These are phyloP conservation scores for Drosophila anomelani DNA, from an alignment of 2,888 invertebrate species.

Conservation along the genomic window DNA sequence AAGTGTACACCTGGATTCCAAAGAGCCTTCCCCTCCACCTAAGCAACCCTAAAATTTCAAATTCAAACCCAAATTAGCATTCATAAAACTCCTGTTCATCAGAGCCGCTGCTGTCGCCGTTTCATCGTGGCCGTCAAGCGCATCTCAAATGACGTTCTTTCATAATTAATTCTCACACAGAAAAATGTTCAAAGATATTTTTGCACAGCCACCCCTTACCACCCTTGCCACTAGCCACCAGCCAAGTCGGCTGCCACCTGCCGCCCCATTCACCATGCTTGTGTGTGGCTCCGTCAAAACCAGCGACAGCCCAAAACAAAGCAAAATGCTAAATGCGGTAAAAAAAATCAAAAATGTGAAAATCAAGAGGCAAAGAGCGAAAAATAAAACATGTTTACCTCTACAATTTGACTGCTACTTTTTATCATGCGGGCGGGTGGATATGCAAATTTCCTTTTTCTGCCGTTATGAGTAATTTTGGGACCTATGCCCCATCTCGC, in stretches of 20 bases:
- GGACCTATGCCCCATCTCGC: not conserved
- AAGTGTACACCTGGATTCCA: slow-evolving; percentile 50
- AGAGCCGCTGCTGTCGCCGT: slow-evolving; percentile 23
- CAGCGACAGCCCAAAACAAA: slow-evolving; percentile 71
- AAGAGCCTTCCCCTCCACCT: slow-evolving; percentile 3
- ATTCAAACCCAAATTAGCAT: slow-evolving; percentile 59
- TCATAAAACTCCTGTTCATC: slow-evolving; percentile 20
- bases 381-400: slow-evolving; percentile 62
- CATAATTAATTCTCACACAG: slow-evolving; percentile 76
- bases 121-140: slow-evolving; percentile 42
- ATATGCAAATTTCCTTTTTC: slow-evolving; percentile 60
- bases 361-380: slow-evolving; percentile 41
- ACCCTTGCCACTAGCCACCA: not conserved
- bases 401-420: slow-evolving; percentile 37
- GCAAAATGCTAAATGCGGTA: slow-evolving; percentile 51
- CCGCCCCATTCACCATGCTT: slow-evolving; percentile 44
- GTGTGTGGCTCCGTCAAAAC: slow-evolving; percentile 73
- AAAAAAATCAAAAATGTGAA: slow-evolving; percentile 42
- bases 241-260: slow-evolving; percentile 7
- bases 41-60: slow-evolving; percentile 15
- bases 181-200: slow-evolving; percentile 79
- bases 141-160: slow-evolving; percentile 74
- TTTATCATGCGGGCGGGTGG: slow-evolving; percentile 28
- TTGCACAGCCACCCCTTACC: slow-evolving; percentile 38
- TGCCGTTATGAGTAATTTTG: slow-evolving; percentile 10